Evolutionary conservation across 2,797 vertebrate genomes (phyloP).

Genomic region (Synaphobranchus kaupii): DNA sequence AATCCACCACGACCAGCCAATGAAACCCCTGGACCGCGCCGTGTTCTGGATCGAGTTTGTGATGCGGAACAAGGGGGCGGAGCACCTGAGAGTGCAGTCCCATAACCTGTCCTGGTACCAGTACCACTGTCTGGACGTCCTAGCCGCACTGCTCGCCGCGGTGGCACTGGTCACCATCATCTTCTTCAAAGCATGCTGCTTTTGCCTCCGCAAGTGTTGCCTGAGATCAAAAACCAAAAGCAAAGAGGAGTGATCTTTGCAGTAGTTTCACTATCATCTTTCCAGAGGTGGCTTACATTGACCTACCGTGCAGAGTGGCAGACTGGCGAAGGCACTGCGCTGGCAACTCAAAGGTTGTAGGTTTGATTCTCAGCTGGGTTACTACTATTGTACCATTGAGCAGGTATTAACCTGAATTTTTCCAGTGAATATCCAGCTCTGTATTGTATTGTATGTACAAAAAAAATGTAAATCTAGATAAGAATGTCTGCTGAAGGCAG

Average conservation of each 20-base stretch:
- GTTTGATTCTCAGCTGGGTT: not conserved
- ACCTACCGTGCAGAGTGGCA: not conserved
- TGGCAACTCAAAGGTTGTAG: not conserved
- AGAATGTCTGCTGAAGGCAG: not conserved
- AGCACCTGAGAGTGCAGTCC: conserved; percentile 75
- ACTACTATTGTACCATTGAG: not conserved
- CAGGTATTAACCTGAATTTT: not conserved
- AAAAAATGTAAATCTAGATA: not conserved
- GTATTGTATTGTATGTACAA: not conserved
- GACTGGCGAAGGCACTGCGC: no score
- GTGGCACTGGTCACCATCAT: conserved; percentile 47
- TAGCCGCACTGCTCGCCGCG: conserved; percentile 57
- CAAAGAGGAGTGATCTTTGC: conserved; percentile 49
- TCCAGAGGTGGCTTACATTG: not conserved
- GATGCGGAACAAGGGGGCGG: conserved; percentile 80
- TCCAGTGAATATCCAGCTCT: not conserved
- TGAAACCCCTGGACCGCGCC: conserved; percentile 69
- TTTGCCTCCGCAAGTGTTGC: conserved; percentile 51
- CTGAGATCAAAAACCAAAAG: conserved; percentile 46
- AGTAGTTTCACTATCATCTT: not conserved
- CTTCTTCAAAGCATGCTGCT: conserved; percentile 52
- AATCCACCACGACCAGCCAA: conserved; percentile 79
- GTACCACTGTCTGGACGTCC: conserved; percentile 73
- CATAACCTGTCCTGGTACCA: conserved; percentile 80
- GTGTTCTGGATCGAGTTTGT: conserved; percentile 84